Base-by-base conservation (phyloP, 2,888 invertebrate species). In the Trachelus stipa region DNA sequence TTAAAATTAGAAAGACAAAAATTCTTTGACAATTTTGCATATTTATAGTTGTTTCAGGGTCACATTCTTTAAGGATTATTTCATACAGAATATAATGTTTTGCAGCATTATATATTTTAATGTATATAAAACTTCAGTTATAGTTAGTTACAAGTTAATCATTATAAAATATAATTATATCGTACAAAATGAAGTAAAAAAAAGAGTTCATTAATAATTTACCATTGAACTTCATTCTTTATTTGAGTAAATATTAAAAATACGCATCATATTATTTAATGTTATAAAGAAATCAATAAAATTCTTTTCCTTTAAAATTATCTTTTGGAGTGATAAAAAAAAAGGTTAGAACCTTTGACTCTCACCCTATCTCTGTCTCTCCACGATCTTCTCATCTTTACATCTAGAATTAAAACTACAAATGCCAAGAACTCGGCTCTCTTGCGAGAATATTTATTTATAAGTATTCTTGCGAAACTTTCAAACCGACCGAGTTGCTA, bases 281-380 rank as follows among this genome's bases (percentile, higher is more conserved):
- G 6, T 71, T 4, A 71, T 2, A 9, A 31, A 34, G 23, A 15
- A 23, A 23, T 56, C 15, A 34, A 31, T 34, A 23, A 71, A 71
- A 12, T 12, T 31, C 33, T 15, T 34, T 31, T 33, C 31, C 33
- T 23, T 6, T 9, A 15, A 71, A 71, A 71, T 23, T 31, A 33
- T 71, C 12, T 71, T 15, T 33, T 34, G 71, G 1, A 71, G 12
- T 31, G 33, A 71, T 34, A 71, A 69, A 34, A 31, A 34, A 31
- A 71, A 31, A 31, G 71, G 34, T 71, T 34, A 33, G 34, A 71
- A 71, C 34, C 34, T n/a, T 74, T 23, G 37, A 68, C 35, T 73
- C 84, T 83, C 76, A 88, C 86, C 83, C 86, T 82, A 80, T 87
- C 87, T 78, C 85, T 84, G 81, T 88, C 87, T 71, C 87, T 84